Conservation (phyloP, 1,140 invertebrate genomes). For the Brachionus calyciflorus region DNA sequence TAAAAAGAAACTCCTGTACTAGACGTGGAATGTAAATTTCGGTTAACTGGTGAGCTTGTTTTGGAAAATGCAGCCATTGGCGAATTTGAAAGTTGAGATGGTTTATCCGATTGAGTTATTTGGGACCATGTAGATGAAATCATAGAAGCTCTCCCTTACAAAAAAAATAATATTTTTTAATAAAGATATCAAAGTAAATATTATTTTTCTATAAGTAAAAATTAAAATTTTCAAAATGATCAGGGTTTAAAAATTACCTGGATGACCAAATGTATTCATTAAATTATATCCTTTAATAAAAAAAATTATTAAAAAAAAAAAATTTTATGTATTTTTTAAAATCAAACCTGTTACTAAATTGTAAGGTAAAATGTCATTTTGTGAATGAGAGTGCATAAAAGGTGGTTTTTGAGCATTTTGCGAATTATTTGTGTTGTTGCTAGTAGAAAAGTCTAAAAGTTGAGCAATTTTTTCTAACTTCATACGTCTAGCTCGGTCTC, state of each 20-base stretch:
- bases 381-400: constrained; percentile 20
- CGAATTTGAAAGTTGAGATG: background rate
- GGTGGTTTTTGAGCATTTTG: constrained; percentile 18
- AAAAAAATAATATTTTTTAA: too few relatives aligned
- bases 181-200: too few relatives aligned
- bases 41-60: constrained; percentile 9
- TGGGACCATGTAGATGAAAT: constrained; percentile 43
- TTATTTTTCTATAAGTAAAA: background rate
- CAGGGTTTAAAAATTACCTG: background rate
- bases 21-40: background rate
- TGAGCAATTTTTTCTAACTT: constrained; percentile 45
- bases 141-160: constrained; percentile 28
- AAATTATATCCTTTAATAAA: constrained; percentile 18
- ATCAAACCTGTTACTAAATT: constrained; percentile 24
- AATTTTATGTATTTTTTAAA: background rate
- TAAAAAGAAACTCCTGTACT: background rate
- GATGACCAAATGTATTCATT: constrained; percentile 1
- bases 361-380: constrained; percentile 10
- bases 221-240: background rate
- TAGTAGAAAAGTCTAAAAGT: background rate
- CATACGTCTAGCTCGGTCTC: constrained; percentile 54
- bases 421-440: background rate
- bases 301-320: background rate
- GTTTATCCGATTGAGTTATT: constrained; percentile 30
- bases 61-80: constrained; percentile 27